phyloP scores from a whole-genome alignment of 2,113 vertebrate species.

The Turdus rufiventris region DNA sequence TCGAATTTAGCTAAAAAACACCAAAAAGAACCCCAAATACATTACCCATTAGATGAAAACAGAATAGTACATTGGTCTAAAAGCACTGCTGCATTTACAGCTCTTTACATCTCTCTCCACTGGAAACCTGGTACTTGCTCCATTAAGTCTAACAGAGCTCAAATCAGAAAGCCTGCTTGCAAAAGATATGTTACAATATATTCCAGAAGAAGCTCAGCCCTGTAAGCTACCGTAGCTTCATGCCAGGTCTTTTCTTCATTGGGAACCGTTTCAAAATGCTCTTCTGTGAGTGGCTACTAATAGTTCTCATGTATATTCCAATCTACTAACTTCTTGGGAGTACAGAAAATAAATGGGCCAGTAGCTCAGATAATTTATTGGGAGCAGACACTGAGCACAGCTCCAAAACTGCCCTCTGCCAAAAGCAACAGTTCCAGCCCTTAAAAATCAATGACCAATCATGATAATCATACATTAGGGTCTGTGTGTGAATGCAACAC shows the following conservation, averaged over 20 bases:
- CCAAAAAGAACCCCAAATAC: background rate
- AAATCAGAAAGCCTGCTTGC: background rate
- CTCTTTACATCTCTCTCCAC: background rate
- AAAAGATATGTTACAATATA: background rate
- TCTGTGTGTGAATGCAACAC: background rate
- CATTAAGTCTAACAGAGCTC: background rate
- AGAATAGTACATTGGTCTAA: background rate
- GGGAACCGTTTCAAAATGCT: background rate
- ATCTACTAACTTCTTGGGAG: background rate
- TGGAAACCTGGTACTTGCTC: background rate
- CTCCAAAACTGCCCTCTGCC: background rate
- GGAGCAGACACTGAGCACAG: background rate
- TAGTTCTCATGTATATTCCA: background rate
- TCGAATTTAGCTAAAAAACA: background rate
- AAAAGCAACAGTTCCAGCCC: background rate
- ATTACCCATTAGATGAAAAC: background rate
- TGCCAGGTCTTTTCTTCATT: background rate
- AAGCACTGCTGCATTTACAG: background rate
- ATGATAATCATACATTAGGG: background rate
- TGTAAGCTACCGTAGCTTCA: background rate
- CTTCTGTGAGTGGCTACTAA: background rate
- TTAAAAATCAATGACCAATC: background rate
- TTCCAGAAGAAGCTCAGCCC: background rate
- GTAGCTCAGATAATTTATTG: background rate
- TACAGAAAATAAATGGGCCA: background rate